These are phyloP conservation scores for Choreutis nemorana DNA, from an alignment of 2,888 invertebrate species.

Conservation along the genomic window DNA sequence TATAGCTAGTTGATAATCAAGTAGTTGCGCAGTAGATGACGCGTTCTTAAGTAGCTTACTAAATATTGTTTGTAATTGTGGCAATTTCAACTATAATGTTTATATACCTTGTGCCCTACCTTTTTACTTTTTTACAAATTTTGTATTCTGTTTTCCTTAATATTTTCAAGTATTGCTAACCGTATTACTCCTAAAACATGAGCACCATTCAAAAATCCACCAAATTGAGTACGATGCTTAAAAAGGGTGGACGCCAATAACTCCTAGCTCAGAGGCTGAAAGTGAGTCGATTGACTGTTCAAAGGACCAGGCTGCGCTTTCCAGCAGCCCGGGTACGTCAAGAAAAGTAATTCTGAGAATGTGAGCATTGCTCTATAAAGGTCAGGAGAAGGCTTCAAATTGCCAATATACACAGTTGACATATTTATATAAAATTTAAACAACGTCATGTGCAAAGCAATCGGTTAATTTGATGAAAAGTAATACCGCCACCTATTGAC, in stretches of 20 bases:
- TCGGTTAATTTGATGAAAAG: no score
- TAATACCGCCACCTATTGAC: no score
- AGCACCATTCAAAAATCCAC: constrained; percentile 3
- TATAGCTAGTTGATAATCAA: no score
- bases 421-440: constrained; percentile 1
- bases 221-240: constrained; percentile 7
- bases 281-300: constrained; percentile 6
- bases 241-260: constrained; percentile 2
- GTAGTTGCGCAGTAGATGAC: no score
- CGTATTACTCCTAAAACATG: no score
- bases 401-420: constrained; percentile 5
- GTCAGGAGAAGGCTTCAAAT: constrained; percentile 4
- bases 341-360: constrained; percentile 3
- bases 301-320: constrained; percentile 5
- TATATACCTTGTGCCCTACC: no score
- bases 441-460: constrained; percentile 6
- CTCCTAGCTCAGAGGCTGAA: constrained; percentile 3
- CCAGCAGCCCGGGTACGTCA: constrained; percentile 3
- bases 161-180: no score
- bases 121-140: no score
- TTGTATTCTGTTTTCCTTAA: no score
- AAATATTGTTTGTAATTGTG: no score
- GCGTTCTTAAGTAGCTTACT: no score
- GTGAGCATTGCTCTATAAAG: constrained; percentile 2
- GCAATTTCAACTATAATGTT: no score